A percentile compares a stretch with the other conserved stretches of the same genome.
Evolutionary conservation across 2,797 vertebrate genomes (phyloP).

Genomic region (Thaleichthys pacificus): DNA sequence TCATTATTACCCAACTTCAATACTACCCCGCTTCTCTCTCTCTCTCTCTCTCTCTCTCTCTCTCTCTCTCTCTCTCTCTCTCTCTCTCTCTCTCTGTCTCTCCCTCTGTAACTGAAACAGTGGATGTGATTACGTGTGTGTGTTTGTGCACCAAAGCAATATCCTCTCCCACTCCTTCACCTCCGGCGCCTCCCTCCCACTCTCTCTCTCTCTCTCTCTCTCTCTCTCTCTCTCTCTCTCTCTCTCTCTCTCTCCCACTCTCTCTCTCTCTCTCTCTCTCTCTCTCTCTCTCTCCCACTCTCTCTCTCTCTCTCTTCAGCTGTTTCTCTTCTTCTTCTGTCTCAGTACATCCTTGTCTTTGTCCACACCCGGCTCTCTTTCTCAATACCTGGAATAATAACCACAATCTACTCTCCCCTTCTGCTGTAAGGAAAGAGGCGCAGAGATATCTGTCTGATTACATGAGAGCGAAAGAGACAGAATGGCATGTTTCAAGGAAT

Average conservation of each 20-base stretch:
- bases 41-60: conserved; percentile 10
- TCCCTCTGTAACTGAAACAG: neutral
- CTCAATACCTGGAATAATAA: conserved; percentile 29
- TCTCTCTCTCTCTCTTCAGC: neutral
- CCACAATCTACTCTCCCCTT: conserved; percentile 9
- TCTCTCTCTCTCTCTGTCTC: conserved; percentile 10
- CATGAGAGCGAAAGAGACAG: conserved; percentile 33
- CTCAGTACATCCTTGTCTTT: no score
- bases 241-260: neutral
- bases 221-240: neutral
- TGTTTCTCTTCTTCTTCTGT: no score
- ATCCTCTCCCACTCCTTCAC: neutral
- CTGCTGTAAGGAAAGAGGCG: neutral
- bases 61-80: neutral
- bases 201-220: neutral
- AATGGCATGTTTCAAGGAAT: conserved; percentile 40
- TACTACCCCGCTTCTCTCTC: conserved; percentile 56
- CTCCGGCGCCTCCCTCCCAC: conserved; percentile 2
- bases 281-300: conserved; percentile 2
- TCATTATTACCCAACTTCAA: conserved; percentile 58
- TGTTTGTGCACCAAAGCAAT: neutral
- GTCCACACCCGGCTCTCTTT: neutral
- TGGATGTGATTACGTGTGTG: neutral
- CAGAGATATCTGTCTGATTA: neutral
- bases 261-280: neutral